Conservation (phyloP, 2,888 invertebrate species). For the Trichopria drosophilae region DNA sequence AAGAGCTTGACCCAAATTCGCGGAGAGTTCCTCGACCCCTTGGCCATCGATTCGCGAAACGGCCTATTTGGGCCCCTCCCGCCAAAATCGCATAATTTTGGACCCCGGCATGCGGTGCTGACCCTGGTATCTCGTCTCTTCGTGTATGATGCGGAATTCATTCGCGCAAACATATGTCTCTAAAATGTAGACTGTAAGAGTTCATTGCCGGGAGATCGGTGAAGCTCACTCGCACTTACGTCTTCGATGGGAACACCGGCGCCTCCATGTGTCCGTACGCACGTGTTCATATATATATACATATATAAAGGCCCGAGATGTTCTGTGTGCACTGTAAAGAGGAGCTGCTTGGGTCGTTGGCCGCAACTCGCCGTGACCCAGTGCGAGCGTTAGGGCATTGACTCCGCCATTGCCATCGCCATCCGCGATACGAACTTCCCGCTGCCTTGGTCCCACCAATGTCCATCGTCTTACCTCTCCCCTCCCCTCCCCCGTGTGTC, state of each 20-base stretch:
- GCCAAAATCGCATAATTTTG: slow-evolving; percentile 34
- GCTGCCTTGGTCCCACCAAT: no score
- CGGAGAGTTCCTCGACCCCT: slow-evolving; percentile 29
- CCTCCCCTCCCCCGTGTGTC: no score
- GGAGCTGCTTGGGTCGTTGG: slow-evolving; percentile 52
- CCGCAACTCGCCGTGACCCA: slow-evolving; percentile 59
- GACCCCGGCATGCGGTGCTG: slow-evolving; percentile 17
- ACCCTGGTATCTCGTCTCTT: slow-evolving; percentile 11
- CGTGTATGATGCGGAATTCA: slow-evolving; percentile 12
- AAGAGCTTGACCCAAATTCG: slow-evolving; percentile 32
- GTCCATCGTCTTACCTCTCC: not conserved
- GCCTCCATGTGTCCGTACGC: slow-evolving; percentile 14
- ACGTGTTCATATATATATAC: slow-evolving; percentile 1
- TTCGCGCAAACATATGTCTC: slow-evolving; percentile 12
- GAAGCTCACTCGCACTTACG: not conserved
- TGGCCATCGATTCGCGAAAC: slow-evolving; percentile 22
- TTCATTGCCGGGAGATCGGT: not conserved
- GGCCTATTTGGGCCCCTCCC: slow-evolving; percentile 18
- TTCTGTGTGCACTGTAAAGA: slow-evolving; percentile 34
- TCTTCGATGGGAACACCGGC: slow-evolving; percentile 16
- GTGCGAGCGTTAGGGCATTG: slow-evolving; percentile 59
- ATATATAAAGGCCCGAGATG: not conserved
- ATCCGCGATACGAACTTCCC: slow-evolving; percentile 57
- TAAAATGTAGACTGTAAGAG: not conserved
- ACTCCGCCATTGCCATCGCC: slow-evolving; percentile 59